Conservation (phyloP, 2,888 invertebrate genomes). For the Machimus rusticus region DNA sequence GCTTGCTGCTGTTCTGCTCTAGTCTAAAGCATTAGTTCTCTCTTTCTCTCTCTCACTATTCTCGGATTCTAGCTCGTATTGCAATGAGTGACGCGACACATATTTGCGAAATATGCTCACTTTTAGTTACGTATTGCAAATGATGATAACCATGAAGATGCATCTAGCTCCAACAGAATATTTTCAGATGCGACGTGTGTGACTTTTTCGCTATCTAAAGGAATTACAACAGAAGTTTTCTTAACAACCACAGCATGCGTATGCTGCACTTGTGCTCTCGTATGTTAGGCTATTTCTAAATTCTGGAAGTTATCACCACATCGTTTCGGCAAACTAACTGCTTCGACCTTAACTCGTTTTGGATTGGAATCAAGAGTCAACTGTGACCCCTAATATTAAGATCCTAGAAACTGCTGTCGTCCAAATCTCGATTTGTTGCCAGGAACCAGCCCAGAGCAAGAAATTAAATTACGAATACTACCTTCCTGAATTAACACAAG, state of each 20-base stretch:
- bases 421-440: not conserved
- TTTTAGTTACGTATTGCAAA: not conserved
- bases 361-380: not conserved
- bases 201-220: not conserved
- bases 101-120: not conserved
- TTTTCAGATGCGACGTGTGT: not conserved
- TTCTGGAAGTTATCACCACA: not conserved
- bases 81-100: not conserved
- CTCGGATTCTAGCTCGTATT: not conserved
- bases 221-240: not conserved
- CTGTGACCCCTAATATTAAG: not conserved
- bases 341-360: not conserved
- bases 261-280: not conserved
- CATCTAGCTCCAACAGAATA: not conserved
- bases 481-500: not conserved
- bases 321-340: not conserved
- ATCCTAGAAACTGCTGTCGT: not conserved
- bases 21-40: constrained; percentile 19
- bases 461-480: not conserved
- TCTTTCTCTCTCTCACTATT: not conserved
- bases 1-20: constrained; percentile 9
- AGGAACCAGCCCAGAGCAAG: not conserved
- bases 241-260: not conserved
- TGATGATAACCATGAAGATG: not conserved
- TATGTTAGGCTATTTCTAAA: not conserved